Evolutionary conservation across 35 echinoderm and acorn worm genomes (phyloP).

Genomic region (Amphiura filiformis): DNA sequence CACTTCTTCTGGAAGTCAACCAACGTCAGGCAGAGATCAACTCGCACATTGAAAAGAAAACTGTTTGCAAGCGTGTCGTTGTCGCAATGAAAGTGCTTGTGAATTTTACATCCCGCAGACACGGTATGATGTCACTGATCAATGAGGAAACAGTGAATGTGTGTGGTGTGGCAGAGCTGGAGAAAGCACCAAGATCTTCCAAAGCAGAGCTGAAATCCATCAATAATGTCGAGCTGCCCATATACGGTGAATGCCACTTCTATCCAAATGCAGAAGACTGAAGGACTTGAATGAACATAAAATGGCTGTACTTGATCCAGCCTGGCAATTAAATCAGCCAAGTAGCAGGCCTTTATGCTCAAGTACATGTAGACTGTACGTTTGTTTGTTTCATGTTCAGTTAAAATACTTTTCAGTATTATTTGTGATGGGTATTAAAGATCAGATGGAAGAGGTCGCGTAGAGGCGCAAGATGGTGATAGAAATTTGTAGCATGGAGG

Average conservation of each 20-base stretch:
- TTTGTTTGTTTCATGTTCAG: too few relatives aligned
- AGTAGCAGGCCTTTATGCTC: too few relatives aligned
- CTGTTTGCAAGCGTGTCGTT: slow-evolving; percentile 29
- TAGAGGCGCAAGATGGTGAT: too few relatives aligned
- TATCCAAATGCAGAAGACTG: too few relatives aligned
- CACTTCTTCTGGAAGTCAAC: slow-evolving; percentile 35
- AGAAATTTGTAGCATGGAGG: too few relatives aligned
- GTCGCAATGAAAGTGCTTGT: slow-evolving; percentile 59
- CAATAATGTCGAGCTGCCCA: slow-evolving; percentile 45
- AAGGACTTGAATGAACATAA: too few relatives aligned
- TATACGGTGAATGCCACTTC: slow-evolving; percentile 50
- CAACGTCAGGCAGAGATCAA: slow-evolving; percentile 49
- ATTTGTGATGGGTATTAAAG: too few relatives aligned
- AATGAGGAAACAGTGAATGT: slow-evolving; percentile 46
- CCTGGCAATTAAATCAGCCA: too few relatives aligned
- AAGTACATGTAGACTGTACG: too few relatives aligned
- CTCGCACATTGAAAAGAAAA: not conserved
- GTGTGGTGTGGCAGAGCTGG: slow-evolving; percentile 45
- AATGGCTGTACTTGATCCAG: too few relatives aligned
- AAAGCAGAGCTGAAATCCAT: slow-evolving; percentile 54
- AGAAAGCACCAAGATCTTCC: not conserved
- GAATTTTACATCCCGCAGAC: slow-evolving; percentile 47
- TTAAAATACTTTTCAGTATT: too few relatives aligned
- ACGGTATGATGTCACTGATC: slow-evolving; percentile 63
- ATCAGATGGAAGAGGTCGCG: too few relatives aligned